phyloP scores from a whole-genome alignment of 2,113 vertebrate genomes.

The Cinclus cinclus region DNA sequence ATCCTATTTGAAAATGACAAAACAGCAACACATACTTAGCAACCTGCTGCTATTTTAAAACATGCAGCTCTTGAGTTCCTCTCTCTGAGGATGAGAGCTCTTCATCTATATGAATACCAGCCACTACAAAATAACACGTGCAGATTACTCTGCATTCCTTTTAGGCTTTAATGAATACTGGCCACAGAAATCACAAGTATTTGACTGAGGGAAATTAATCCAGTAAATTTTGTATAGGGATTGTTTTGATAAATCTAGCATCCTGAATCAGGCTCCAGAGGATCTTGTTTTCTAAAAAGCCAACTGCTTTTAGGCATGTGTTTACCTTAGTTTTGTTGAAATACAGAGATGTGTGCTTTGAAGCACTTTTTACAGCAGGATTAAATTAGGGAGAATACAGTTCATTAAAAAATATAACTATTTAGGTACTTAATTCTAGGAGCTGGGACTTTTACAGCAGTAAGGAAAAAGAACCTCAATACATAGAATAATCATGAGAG shows the following conservation, averaged over 20 bases:
- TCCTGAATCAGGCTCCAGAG: neutral
- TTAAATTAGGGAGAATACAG: neutral
- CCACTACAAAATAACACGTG: neutral
- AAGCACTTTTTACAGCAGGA: neutral
- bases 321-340: neutral
- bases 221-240: neutral
- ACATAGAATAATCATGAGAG: neutral
- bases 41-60: neutral
- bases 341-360: neutral
- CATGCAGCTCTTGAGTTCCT: neutral
- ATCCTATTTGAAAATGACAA: neutral
- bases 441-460: neutral
- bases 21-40: neutral
- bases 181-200: neutral
- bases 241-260: neutral
- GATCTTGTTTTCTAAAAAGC: neutral
- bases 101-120: neutral
- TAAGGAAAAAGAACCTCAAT: neutral
- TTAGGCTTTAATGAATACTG: neutral
- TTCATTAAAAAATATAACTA: neutral
- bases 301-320: neutral
- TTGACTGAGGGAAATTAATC: neutral
- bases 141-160: neutral
- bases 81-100: neutral
- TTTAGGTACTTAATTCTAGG: neutral